phyloP scores from a whole-genome alignment of 2,797 vertebrate genomes.

The Intellagama lesueurii region DNA sequence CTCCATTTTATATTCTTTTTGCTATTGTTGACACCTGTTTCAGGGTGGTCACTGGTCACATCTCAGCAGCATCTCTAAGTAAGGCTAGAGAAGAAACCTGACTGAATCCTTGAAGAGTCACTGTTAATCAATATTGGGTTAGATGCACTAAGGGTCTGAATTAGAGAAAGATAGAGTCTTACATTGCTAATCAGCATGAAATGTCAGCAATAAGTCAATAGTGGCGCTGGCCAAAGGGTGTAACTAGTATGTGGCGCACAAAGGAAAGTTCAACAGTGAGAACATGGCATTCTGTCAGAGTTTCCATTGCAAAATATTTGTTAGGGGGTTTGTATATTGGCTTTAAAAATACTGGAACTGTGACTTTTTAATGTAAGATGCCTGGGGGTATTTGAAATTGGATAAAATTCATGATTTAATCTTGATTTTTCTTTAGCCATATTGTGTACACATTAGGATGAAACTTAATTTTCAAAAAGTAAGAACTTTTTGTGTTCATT shows the following conservation, averaged over 20 bases:
- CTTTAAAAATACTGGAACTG: constrained; percentile 33
- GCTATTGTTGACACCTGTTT: constrained; percentile 63
- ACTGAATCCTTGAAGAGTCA: neutral
- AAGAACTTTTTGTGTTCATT: constrained; percentile 22
- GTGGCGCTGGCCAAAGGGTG: constrained; percentile 40
- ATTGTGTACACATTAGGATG: constrained; percentile 7
- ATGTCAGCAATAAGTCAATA: constrained; percentile 40
- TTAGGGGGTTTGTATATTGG: constrained; percentile 48
- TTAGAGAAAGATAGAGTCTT: neutral
- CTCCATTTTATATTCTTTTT: constrained; percentile 50
- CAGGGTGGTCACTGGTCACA: neutral
- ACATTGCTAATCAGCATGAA: constrained; percentile 4
- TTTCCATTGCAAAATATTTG: constrained; percentile 60
- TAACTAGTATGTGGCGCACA: constrained; percentile 41
- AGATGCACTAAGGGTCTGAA: neutral
- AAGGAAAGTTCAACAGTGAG: constrained; percentile 40
- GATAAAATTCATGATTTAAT: neutral
- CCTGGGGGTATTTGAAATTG: constrained; percentile 45
- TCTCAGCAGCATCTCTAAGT: neutral
- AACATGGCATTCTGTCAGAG: constrained; percentile 44
- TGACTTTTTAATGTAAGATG: constrained; percentile 1
- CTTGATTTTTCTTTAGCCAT: constrained; percentile 19
- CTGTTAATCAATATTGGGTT: neutral
- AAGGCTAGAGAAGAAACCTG: neutral
- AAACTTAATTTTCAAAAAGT: neutral